Base-by-base conservation (phyloP, 2,797 vertebrate species). In the Psittacula derbiana region DNA sequence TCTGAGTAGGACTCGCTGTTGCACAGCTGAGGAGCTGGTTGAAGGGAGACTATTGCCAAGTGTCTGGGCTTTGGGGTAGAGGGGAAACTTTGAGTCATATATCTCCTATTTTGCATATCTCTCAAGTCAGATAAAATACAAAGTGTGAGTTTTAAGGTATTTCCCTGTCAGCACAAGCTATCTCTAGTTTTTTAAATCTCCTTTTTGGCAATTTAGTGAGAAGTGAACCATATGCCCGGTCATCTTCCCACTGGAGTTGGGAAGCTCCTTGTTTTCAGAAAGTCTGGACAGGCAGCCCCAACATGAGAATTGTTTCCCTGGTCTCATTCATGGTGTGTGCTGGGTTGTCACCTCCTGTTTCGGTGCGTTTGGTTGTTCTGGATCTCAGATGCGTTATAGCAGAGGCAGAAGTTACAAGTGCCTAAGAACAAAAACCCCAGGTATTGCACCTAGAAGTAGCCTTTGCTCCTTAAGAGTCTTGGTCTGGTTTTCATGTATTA, bases 241-340 rank as follows among this genome's bases (percentile, higher is more conserved):
- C 23, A 10, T 41, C 73, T 50, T 43, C 50, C 52, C 14, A 4
- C 30, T 23, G 36, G 71, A 40, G 50, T 58, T 30, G 3, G 57
- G 38, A 66, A 30, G 41, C 49, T 76, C 8, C 43, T 75, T 81
- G 53, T 47, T 88, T 79, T 74, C 53, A 13, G 40, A 15, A 14
- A 53, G 30, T 40, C 20, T 5, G 20, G 70, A 36, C 11, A 6
- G 41, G 30, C 72, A 50, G 75, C 74, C 60, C 40, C 10, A 57
- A 52, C 57, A 44, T 10, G 28, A 84, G 73, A 75, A 62, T 62
- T 50, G 2, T 47, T 92, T 72, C 44, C 30, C 61, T 41, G 8
- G 1, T 47, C 16, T 73, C 28, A 2, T 31, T 69, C 16, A 18
- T 17, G 40, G 6, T 66, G 61, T 2, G 0, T 6, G 44, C 44